These are phyloP conservation scores for Clamator glandarius DNA, from an alignment of 2,797 vertebrate species.

Conservation along the genomic window DNA sequence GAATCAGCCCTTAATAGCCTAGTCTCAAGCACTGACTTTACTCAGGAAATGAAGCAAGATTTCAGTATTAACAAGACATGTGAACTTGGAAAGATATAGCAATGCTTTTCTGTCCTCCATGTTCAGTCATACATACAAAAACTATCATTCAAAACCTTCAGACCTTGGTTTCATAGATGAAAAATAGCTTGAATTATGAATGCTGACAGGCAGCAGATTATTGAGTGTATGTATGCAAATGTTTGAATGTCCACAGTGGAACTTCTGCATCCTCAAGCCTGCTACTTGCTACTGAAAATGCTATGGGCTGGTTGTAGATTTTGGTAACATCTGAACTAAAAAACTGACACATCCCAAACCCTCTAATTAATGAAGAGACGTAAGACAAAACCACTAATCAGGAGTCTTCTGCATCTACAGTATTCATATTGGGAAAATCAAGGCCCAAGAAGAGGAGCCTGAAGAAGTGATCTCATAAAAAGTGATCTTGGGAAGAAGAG, in stretches of 20 bases:
- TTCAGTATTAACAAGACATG: not conserved
- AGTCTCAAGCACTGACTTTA: not conserved
- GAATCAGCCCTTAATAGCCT: too few relatives aligned
- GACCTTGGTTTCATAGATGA: not conserved
- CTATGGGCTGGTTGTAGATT: not conserved
- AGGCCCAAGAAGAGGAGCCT: not conserved
- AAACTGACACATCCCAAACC: not conserved
- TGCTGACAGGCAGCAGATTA: not conserved
- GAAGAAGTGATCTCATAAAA: not conserved
- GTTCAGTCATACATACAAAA: not conserved
- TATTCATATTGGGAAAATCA: not conserved
- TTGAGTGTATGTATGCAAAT: too few relatives aligned
- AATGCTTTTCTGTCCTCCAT: not conserved
- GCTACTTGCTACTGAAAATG: not conserved
- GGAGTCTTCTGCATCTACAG: not conserved
- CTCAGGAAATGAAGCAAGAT: not conserved
- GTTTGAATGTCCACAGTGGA: not conserved
- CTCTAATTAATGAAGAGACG: not conserved
- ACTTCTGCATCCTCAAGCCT: not conserved
- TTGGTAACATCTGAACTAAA: not conserved
- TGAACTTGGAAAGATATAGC: not conserved
- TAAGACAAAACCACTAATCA: not conserved
- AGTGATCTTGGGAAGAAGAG: not conserved
- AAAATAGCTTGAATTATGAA: not conserved
- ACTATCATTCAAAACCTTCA: not conserved